Base-by-base conservation (phyloP, 1,140 invertebrate genomes). In the Drosophila mayri region DNA sequence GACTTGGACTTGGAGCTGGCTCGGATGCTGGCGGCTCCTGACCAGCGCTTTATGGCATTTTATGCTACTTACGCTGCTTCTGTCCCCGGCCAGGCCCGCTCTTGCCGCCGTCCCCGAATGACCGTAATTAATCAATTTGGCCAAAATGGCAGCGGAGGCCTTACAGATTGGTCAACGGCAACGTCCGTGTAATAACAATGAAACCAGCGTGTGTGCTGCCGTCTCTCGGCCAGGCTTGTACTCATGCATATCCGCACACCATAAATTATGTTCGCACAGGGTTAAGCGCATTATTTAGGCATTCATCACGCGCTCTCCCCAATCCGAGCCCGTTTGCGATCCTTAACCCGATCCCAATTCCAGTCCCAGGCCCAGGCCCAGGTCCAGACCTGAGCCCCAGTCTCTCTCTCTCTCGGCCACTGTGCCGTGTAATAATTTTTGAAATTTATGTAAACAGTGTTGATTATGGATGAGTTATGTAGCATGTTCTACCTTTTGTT, bases 381-480 rank as follows among this genome's bases (percentile, higher is more conserved):
- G 28, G 28, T 28, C 28, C 28, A 28, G 28, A 5, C 28, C 28
- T 28, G 28, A 2, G 25, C 47, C 58, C 25, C 22, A 25, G 64
- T 70, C 67, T 55, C 25, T 25, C 25, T 25, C 25, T 25, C 25
- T 25, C 66, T 64, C 64, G 66, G 44, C 77, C 59, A 49, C 68
- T 46, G 71, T 76, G 81, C 81, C 71, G 84, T 83, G 84, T 87
- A 87, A 87, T 88, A 85, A 90, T 88, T 88, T 90, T 85, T 90
- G 81, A 85, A 90, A 90, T 90, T 90, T 90, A 90, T 90, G 85
- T 90, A 90, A 90, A 90, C 85, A 90, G 85, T 90, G 85, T 90
- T 90, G 85, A 90, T 90, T 90, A 90, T 90, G 85, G 85, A 90
- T 90, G 85, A 90, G 85, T 90, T 90, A 90, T 90, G 85, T 90